Conservation (phyloP, 2,888 invertebrate species). For the Nowickia ferox region DNA sequence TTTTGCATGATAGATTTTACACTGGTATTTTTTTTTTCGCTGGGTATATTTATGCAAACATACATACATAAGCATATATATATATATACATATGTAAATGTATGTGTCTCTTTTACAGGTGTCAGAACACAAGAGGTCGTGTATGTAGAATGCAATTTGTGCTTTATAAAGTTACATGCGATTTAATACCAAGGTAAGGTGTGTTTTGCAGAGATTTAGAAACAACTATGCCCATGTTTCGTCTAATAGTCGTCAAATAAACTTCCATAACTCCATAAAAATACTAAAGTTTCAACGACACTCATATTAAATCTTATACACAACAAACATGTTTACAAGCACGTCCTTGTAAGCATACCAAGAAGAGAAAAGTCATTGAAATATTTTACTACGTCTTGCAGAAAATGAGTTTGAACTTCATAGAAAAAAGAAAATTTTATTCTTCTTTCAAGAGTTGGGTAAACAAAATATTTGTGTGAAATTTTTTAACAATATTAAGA, state of each 20-base stretch:
- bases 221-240: slow-evolving; percentile 1
- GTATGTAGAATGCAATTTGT: neutral
- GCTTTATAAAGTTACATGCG: slow-evolving; percentile 15
- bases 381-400: no score
- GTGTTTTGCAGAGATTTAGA: slow-evolving; percentile 28
- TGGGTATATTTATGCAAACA: no score
- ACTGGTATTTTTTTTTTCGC: no score
- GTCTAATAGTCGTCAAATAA: slow-evolving; percentile 30
- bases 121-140: neutral
- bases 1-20: no score
- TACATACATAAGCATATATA: neutral
- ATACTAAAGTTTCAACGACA: slow-evolving; percentile 31
- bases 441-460: no score
- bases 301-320: neutral
- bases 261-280: slow-evolving; percentile 23
- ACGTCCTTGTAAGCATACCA: neutral
- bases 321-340: neutral
- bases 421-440: no score
- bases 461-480: no score
- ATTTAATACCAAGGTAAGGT: slow-evolving; percentile 7
- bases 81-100: neutral
- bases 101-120: neutral
- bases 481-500: no score
- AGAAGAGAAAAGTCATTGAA: neutral
- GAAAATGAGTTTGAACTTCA: no score